phyloP scores from a whole-genome alignment of 2,797 vertebrate genomes.

The Amphiprion clarkii region DNA sequence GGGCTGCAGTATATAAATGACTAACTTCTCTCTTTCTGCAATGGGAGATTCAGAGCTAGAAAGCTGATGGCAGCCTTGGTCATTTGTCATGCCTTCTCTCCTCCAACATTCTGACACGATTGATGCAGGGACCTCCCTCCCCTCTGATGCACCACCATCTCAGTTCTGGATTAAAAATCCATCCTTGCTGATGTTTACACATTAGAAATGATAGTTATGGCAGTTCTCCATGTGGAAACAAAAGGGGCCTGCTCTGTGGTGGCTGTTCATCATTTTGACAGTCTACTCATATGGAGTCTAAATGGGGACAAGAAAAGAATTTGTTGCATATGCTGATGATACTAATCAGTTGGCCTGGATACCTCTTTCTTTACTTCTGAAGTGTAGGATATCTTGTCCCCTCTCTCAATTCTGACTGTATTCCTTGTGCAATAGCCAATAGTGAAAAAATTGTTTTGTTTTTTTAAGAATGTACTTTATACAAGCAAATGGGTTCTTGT shows the following conservation, averaged over 20 bases:
- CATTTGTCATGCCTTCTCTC: conserved; percentile 78
- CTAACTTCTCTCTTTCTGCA: conserved; percentile 55
- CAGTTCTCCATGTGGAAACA: conserved; percentile 77
- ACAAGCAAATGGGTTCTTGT: no score
- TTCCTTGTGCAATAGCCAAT: background rate
- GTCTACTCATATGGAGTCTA: conserved; percentile 34
- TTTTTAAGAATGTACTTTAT: no score
- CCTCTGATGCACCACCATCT: conserved; percentile 69
- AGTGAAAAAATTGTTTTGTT: background rate
- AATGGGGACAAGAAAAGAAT: conserved; percentile 37
- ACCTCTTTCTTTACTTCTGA: background rate
- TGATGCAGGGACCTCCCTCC: conserved; percentile 69
- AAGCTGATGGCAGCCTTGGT: conserved; percentile 66
- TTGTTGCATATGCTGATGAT: conserved; percentile 29
- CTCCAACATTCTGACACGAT: conserved; percentile 73
- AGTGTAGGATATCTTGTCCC: background rate
- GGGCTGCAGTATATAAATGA: conserved; percentile 49
- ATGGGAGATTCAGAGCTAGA: conserved; percentile 57
- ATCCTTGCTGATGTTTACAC: conserved; percentile 82
- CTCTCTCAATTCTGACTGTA: background rate
- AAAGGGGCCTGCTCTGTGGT: conserved; percentile 51
- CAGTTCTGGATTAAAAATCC: conserved; percentile 80
- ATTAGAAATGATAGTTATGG: conserved; percentile 79
- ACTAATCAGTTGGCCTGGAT: background rate
- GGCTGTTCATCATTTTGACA: conserved; percentile 71